A percentile compares a stretch with the other conserved stretches of the same genome.
phyloP scores from a whole-genome alignment of 2,797 vertebrate genomes.

The Chrysocyon brachyurus region DNA sequence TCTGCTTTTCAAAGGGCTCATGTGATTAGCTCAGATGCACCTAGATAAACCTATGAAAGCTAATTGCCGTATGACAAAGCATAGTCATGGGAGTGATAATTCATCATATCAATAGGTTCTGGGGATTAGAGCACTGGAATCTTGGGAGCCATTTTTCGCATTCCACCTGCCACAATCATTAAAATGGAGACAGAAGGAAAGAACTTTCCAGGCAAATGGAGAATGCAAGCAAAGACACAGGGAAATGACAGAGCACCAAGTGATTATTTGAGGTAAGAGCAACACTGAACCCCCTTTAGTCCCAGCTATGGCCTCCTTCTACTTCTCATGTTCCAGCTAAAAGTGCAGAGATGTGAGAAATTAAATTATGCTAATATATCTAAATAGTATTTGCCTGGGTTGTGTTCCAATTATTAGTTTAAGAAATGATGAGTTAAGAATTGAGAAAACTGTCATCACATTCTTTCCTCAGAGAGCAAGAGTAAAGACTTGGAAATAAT shows the following conservation, averaged over 20 bases:
- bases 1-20: background rate
- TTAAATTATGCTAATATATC: background rate
- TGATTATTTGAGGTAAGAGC: background rate
- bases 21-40: background rate
- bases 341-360: background rate
- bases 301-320: background rate
- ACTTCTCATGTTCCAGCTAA: background rate
- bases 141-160: background rate
- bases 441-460: background rate
- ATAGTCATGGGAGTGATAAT: background rate
- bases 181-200: background rate
- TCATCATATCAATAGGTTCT: background rate
- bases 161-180: background rate
- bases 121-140: background rate
- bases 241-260: background rate
- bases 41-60: background rate
- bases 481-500: background rate
- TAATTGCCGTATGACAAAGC: background rate
- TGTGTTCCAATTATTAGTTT: background rate
- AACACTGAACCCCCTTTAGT: background rate
- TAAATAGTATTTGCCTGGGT: background rate
- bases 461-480: background rate
- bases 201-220: background rate
- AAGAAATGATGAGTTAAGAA: slow-evolving; percentile 34
- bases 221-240: background rate